Conservation (phyloP, 2,797 vertebrate species). For the Myotis pilosus region DNA sequence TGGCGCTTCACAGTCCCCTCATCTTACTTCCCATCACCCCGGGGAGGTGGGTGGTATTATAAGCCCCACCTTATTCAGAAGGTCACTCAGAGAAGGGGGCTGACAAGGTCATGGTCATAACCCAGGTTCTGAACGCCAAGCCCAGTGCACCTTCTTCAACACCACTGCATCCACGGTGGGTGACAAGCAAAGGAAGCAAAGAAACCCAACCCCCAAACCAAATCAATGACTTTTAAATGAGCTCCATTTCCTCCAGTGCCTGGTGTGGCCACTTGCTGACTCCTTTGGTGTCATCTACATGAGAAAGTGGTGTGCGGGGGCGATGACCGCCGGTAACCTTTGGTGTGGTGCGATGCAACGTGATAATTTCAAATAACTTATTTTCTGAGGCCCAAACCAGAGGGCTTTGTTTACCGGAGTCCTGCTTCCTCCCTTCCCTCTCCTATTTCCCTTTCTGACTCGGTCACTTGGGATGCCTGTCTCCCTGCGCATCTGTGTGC, state of each 20-base stretch:
- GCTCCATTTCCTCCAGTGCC: neutral
- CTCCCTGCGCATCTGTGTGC: constrained; percentile 61
- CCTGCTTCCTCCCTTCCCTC: constrained; percentile 55
- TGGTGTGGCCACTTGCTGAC: neutral
- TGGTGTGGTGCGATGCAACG: neutral
- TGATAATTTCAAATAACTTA: neutral
- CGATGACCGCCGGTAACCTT: neutral
- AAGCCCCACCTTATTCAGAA: neutral
- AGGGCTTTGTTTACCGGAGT: neutral
- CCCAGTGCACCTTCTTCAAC: neutral
- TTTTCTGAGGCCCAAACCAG: neutral
- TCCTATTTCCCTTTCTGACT: constrained; percentile 70
- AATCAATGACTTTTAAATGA: neutral
- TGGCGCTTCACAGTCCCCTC: neutral
- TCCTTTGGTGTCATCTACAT: neutral
- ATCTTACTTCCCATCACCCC: neutral
- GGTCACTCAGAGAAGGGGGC: neutral
- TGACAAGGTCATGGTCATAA: neutral
- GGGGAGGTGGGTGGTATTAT: neutral
- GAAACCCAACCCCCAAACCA: neutral
- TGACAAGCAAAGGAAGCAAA: neutral
- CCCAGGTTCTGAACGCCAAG: neutral
- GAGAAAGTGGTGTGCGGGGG: neutral
- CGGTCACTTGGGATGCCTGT: constrained; percentile 46
- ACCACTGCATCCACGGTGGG: neutral